These are phyloP conservation scores for Copidosoma aretas DNA, from an alignment of 2,888 invertebrate genomes.

Conservation along the genomic window DNA sequence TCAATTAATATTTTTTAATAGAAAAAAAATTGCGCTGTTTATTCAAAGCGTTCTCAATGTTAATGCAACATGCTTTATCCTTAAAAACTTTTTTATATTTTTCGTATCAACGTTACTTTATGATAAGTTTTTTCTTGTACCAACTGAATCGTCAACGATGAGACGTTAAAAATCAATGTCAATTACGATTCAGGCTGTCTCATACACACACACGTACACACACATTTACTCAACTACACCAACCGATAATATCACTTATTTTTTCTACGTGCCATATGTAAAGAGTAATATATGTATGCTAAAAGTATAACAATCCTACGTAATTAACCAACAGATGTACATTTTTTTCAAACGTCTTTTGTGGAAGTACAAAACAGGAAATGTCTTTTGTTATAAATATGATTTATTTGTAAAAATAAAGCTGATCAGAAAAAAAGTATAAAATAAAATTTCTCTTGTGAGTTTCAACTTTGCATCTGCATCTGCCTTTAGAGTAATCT, in stretches of 20 bases:
- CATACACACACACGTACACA: background rate
- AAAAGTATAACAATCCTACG: constrained; percentile 8
- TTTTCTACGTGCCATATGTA: constrained; percentile 40
- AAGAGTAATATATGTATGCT: constrained; percentile 13
- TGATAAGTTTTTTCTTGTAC: constrained; percentile 13
- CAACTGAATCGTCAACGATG: constrained; percentile 29
- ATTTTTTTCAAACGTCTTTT: constrained; percentile 24
- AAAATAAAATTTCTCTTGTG: constrained; percentile 19
- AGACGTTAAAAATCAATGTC: constrained; percentile 23
- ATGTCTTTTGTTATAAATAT: constrained; percentile 31
- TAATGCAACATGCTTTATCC: constrained; percentile 34
- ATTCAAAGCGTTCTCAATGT: constrained; percentile 37
- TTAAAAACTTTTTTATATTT: constrained; percentile 16
- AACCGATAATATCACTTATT: constrained; percentile 25
- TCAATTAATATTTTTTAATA: constrained; percentile 40
- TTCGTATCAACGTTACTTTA: background rate
- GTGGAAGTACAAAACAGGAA: constrained; percentile 21
- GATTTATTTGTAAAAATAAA: constrained; percentile 27
- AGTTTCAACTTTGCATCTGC: constrained; percentile 39
- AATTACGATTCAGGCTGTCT: constrained; percentile 32
- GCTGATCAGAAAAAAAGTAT: constrained; percentile 3
- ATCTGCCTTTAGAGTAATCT: constrained; percentile 36
- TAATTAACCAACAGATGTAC: constrained; percentile 20
- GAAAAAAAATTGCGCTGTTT: constrained; percentile 39
- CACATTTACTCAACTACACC: background rate